Base-by-base conservation (phyloP, 2,888 invertebrate genomes). In the Harpalus rubripes region DNA sequence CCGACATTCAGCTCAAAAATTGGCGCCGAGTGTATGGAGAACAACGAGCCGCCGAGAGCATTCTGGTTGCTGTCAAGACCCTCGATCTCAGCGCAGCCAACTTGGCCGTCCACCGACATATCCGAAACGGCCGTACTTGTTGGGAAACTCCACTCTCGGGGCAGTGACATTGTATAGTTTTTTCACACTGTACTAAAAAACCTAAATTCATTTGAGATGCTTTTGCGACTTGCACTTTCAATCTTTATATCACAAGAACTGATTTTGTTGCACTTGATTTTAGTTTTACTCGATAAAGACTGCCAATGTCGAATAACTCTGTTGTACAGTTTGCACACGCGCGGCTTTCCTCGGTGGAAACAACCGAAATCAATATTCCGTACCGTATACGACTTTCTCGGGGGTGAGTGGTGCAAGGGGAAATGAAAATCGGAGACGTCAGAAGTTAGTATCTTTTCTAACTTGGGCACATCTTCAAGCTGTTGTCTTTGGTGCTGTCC, bases 21-120 rank as follows among this genome's bases (percentile, higher is more conserved):
- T 18, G 95, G 95, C 0, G 95, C 95, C 7, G 95, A 95, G 88
- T 95, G 95, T 87, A 95, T 93, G 12, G 95, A 95, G 88, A 95
- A 92, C 68, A 95, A 89, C 0, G 95, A 95, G 0, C 94, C 94
- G 4, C 93, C 92, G 87, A 91, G 91, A 65, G 93, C 93, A 86
- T 88, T 86, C 84, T 86, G 87, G 86, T 84, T 86, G 87, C 85
- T 87, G 65, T 56, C 65, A 79, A 58, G 79, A 79, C 44, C 76
- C 80, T 59, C 76, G 79, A 41, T 58, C 41, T 72, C 87, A 89
- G 87, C 86, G 87, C 88, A 86, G 86, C 72, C 86, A 86, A 86
- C 85, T 86, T 87, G 86, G 86, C 85, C 72, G 86, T 86, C 76
- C 87, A 83, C 81, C 72, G 85, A 86, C 63, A 85, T 84, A 72